Conservation (phyloP, 2,797 vertebrate species). For the Harpagifer antarcticus region DNA sequence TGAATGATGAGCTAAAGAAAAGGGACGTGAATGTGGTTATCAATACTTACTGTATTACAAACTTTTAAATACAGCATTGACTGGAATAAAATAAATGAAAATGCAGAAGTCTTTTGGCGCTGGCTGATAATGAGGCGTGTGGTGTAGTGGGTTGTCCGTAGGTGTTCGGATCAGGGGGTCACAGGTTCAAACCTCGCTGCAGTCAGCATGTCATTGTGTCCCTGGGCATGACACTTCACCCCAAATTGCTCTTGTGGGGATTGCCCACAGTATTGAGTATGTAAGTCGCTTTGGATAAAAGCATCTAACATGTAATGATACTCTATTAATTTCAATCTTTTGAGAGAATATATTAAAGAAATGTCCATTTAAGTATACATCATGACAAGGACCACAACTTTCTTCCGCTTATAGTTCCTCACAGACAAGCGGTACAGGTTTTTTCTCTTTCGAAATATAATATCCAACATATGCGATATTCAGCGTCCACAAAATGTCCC, state of each 20-base stretch:
- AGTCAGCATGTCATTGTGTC: too few species aligned
- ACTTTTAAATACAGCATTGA: neutral
- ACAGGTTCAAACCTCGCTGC: too few species aligned
- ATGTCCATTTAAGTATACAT: neutral
- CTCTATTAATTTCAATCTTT: neutral
- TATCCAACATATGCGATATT: conserved; percentile 12
- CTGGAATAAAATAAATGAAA: neutral
- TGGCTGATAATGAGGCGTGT: neutral
- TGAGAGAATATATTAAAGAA: neutral
- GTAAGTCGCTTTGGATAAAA: too few species aligned
- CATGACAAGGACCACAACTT: conserved; percentile 1
- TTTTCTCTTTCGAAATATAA: conserved; percentile 13
- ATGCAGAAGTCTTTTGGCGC: neutral
- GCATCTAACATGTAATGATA: too few species aligned
- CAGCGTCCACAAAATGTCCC: conserved; percentile 33
- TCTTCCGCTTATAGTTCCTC: neutral
- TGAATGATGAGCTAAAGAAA: neutral
- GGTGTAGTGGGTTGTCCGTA: too few species aligned
- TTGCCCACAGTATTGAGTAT: too few species aligned
- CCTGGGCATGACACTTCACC: too few species aligned
- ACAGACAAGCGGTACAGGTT: neutral
- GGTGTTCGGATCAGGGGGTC: too few species aligned
- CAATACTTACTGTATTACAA: neutral
- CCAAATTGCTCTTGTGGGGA: too few species aligned
- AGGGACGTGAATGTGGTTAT: neutral